Percentiles rank a stretch among this genome's conserved stretches.
phyloP scores from a whole-genome alignment of 1,140 invertebrate genomes.

The Papilio helenus region DNA sequence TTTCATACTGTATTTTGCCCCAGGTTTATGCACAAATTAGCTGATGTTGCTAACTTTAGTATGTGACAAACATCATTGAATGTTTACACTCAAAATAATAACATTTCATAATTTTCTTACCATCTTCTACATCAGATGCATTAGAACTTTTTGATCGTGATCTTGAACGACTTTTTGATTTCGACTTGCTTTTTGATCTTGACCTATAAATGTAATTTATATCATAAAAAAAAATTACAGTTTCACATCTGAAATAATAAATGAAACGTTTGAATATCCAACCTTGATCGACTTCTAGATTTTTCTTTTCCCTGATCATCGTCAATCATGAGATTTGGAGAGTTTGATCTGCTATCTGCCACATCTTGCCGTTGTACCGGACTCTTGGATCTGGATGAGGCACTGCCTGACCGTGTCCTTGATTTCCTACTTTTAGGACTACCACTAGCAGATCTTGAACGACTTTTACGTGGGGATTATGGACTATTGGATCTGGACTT shows the following conservation, averaged over 20 bases:
- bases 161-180: constrained; percentile 74
- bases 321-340: constrained; percentile 84
- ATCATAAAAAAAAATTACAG: constrained; percentile 21
- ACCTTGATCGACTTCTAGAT: constrained; percentile 73
- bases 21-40: no score
- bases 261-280: constrained; percentile 25
- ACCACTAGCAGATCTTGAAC: constrained; percentile 65
- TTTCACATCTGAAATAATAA: not conserved
- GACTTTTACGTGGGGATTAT: constrained; percentile 60
- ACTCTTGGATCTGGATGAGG: constrained; percentile 73
- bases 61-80: not conserved
- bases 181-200: constrained; percentile 73
- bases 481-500: constrained; percentile 62
- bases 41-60: not conserved
- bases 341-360: constrained; percentile 82
- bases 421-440: constrained; percentile 72
- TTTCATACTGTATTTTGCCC: no score
- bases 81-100: no score
- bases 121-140: constrained; percentile 57
- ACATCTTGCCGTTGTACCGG: constrained; percentile 68
- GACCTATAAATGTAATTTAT: constrained; percentile 56
- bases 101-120: constrained; percentile 44
- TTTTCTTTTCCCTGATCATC: constrained; percentile 72
- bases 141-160: constrained; percentile 73
- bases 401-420: constrained; percentile 70